Conservation (phyloP, 2,113 vertebrate genomes). For the Coracopsis vasa region DNA sequence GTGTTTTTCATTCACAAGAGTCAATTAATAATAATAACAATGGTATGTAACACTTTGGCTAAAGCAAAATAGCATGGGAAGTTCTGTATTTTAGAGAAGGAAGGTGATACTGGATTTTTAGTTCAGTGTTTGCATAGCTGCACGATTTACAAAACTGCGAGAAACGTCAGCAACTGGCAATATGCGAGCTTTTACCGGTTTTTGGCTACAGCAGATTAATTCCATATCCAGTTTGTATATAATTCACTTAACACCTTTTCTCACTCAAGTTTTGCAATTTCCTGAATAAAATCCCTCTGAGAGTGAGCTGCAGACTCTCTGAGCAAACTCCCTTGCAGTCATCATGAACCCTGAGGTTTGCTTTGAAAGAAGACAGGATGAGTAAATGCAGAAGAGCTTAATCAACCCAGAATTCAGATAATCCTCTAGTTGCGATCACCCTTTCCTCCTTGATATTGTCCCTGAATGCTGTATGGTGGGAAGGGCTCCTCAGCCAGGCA, state of each 20-base stretch:
- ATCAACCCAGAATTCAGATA: not conserved
- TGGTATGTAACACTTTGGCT: not conserved
- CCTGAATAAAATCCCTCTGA: not conserved
- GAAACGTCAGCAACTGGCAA: not conserved
- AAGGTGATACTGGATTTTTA: not conserved
- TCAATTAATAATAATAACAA: not conserved
- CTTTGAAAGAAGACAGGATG: not conserved
- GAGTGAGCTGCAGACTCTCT: not conserved
- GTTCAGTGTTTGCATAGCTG: conserved; percentile 2
- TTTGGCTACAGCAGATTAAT: conserved; percentile 34
- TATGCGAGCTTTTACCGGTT: not conserved
- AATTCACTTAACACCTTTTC: conserved; percentile 26
- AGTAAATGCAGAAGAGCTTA: not conserved
- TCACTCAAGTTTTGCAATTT: conserved; percentile 28
- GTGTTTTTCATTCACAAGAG: not conserved
- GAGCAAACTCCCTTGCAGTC: not conserved
- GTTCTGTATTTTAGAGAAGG: not conserved
- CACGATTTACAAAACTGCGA: not conserved
- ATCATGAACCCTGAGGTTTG: not conserved
- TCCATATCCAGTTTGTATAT: conserved; percentile 13
- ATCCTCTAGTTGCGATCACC: not conserved
- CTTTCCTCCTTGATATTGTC: not conserved
- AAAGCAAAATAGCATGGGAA: not conserved
- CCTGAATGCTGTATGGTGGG: rapidly evolving
- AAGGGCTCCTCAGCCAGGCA: not conserved